Evolutionary conservation across 2,113 vertebrate genomes (phyloP), one percentile per base, ranked within the genome.

Genomic region (Poecile atricapillus): DNA sequence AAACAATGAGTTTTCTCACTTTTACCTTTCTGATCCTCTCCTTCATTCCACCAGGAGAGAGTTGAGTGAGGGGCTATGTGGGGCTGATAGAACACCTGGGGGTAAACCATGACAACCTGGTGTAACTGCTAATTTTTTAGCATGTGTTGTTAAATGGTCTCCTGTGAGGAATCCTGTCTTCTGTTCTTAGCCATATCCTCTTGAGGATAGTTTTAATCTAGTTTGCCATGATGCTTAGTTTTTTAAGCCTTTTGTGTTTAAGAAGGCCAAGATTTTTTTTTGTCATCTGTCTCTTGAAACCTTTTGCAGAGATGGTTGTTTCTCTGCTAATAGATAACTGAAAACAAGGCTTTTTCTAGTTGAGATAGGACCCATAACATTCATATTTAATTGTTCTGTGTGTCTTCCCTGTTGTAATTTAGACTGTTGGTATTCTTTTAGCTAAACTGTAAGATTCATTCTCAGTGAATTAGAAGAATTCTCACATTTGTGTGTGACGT

Each of bases 51-150:
- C 12, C 8, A 5, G 7, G 5, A 63, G 7, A 15, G 13, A 62
- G 27, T 14, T 12, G 43, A 39, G 20, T 0, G 1, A 60, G 58
- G 0, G 2, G 16, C 24, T 75, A 7, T 14, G 4, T 47, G 46
- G 37, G 6, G 10, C 11, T 62, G 10, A 25, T 5, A 12, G 79
- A 37, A 28, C 1, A 4, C 5, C 43, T 68, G 53, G 17, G 28
- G 13, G 46, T 49, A 59, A 71, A 50, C 13, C 2, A 1, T 3
- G 7, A 7, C 47, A 85, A 30, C 5, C 5, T 83, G 24, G 11
- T 59, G 10, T 77, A 69, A 69, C 28, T 10, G 7, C 9, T 55
- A 5, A 11, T 31, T 50, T 84, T 70, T 83, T 50, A 44, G 22
- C 5, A 4, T 24, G 19, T 1, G 4, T 44, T 56, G 44, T 41